These are phyloP conservation scores for Paracentrotus lividus DNA, from an alignment of 53 echinoderm and acorn worm species.

Conservation along the genomic window DNA sequence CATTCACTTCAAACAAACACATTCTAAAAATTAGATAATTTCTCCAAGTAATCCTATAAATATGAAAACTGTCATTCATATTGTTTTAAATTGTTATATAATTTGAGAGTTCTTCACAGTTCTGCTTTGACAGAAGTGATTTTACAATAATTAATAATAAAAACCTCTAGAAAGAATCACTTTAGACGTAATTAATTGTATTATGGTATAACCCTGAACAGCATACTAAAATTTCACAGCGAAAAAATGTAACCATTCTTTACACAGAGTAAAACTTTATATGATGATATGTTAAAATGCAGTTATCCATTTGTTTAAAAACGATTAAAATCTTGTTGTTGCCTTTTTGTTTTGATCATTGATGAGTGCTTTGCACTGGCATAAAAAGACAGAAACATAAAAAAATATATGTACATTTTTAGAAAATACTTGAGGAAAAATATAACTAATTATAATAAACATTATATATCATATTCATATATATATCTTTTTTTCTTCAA, in stretches of 20 bases:
- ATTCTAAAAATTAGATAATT: background rate
- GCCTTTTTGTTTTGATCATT: background rate
- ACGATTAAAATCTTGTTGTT: background rate
- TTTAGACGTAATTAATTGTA: too few relatives aligned
- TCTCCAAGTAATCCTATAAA: background rate
- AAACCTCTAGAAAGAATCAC: background rate
- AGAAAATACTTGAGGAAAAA: conserved; percentile 51
- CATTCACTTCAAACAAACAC: background rate
- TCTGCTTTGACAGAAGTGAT: too few relatives aligned
- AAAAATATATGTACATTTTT: background rate
- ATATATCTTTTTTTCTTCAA: conserved; percentile 3
- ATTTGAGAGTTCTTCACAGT: too few relatives aligned
- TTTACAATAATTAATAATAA: background rate
- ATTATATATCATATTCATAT: conserved; percentile 28
- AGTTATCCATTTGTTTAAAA: background rate
- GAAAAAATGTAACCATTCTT: background rate
- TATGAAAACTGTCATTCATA: background rate
- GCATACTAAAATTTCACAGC: background rate
- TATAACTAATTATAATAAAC: conserved; percentile 50
- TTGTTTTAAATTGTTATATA: too few relatives aligned
- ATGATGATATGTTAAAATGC: background rate
- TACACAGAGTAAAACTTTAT: background rate
- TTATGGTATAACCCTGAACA: background rate
- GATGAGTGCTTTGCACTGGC: conserved; percentile 23
- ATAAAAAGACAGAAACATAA: conserved; percentile 47